A percentile compares a stretch with the other conserved stretches of the same genome.
These are phyloP conservation scores for Drosophila ustulata DNA, from an alignment of 2,888 invertebrate species.

Conservation along the genomic window DNA sequence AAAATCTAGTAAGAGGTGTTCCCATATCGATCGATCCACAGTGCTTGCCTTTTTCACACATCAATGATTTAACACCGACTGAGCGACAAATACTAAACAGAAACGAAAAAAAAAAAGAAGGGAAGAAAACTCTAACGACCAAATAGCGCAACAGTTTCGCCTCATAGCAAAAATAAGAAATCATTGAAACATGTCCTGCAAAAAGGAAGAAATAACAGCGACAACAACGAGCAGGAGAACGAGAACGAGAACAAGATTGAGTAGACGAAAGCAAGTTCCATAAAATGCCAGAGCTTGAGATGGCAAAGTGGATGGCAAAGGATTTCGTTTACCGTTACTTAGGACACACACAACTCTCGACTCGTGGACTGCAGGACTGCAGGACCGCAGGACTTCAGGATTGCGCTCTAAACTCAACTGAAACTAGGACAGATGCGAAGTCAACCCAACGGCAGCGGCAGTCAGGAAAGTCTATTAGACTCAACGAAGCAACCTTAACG, in stretches of 20 bases:
- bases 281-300: conserved; percentile 46
- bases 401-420: conserved; percentile 41
- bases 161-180: conserved; percentile 74
- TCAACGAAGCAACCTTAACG: conserved; percentile 81
- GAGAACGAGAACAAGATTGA: conserved; percentile 30
- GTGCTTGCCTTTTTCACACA: conserved; percentile 67
- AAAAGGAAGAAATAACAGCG: conserved; percentile 15
- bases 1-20: not conserved
- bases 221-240: conserved; percentile 1
- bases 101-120: conserved; percentile 22
- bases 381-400: not conserved
- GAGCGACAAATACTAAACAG: conserved; percentile 37
- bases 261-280: conserved; percentile 34
- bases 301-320: conserved; percentile 64
- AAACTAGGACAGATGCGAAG: conserved; percentile 74
- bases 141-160: conserved; percentile 77
- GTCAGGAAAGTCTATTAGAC: conserved; percentile 81
- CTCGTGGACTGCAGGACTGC: conserved; percentile 5
- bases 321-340: conserved; percentile 62
- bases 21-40: conserved; percentile 9
- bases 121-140: conserved; percentile 50
- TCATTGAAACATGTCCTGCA: conserved; percentile 78
- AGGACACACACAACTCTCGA: conserved; percentile 47
- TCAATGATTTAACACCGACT: conserved; percentile 72
- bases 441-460: conserved; percentile 50